These are phyloP conservation scores for Pseudorhiza aurosa DNA, from an alignment of 30 jellyfish, hydroid and myxozoan species.

Conservation along the genomic window DNA sequence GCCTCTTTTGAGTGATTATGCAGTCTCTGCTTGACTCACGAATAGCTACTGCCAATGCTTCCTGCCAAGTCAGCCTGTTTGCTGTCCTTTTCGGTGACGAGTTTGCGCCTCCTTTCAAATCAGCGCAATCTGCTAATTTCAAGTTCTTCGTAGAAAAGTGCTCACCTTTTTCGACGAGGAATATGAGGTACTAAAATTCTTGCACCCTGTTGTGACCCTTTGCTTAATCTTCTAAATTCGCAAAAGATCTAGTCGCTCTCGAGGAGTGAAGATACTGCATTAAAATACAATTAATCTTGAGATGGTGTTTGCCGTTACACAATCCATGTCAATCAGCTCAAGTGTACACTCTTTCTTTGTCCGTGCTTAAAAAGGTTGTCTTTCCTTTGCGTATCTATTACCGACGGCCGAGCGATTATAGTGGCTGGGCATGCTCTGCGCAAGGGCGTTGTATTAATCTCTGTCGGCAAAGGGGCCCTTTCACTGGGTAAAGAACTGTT, in stretches of 20 bases:
- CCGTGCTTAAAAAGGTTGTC: slow-evolving; percentile 75
- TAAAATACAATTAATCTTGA: slow-evolving; percentile 79
- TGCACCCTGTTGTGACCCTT: slow-evolving; percentile 64
- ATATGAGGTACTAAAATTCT: neutral
- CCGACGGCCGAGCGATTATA: slow-evolving; percentile 72
- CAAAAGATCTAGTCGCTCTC: slow-evolving; percentile 70
- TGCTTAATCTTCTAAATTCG: slow-evolving; percentile 68
- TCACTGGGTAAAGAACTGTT: slow-evolving; percentile 64
- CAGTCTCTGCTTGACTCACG: slow-evolving; percentile 38
- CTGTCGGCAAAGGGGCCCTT: slow-evolving; percentile 73
- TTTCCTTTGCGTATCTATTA: slow-evolving; percentile 73
- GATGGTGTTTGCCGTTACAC: slow-evolving; percentile 83
- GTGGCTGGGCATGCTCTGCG: slow-evolving; percentile 54
- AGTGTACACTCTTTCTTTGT: slow-evolving; percentile 77
- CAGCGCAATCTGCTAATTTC: neutral
- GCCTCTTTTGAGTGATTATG: slow-evolving; percentile 36
- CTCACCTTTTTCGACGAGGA: neutral
- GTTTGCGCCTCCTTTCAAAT: neutral
- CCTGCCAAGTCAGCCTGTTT: slow-evolving; percentile 9
- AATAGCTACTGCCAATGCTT: slow-evolving; percentile 2
- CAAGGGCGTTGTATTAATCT: slow-evolving; percentile 61
- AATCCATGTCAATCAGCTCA: slow-evolving; percentile 85
- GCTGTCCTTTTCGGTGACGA: neutral
- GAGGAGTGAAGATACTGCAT: slow-evolving; percentile 71
- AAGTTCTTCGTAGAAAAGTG: neutral